Percentiles rank a stretch among this genome's conserved stretches.
Evolutionary conservation across 2,888 invertebrate genomes (phyloP).

Genomic region (Andrena bicolor): DNA sequence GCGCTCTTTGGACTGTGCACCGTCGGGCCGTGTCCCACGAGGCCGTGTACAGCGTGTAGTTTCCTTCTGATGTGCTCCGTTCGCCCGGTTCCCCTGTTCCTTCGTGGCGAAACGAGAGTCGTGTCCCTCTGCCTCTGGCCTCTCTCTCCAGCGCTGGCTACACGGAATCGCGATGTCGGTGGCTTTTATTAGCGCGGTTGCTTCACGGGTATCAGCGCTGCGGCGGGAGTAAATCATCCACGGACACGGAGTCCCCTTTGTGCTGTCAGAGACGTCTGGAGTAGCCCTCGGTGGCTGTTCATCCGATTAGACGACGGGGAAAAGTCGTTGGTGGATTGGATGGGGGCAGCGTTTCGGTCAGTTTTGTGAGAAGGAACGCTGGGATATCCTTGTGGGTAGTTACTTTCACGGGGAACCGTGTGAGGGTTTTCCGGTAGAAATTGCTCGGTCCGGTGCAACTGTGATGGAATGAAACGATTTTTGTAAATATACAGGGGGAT

Average conservation of each 20-base stretch:
- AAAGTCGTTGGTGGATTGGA: background rate
- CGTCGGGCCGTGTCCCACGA: background rate
- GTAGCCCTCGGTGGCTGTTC: slow-evolving; percentile 1
- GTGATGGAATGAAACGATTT: too few relatives aligned
- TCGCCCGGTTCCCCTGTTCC: background rate
- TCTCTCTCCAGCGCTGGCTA: too few relatives aligned
- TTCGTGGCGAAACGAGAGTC: slow-evolving; percentile 13
- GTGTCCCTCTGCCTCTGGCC: too few relatives aligned
- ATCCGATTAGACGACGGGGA: slow-evolving; percentile 23
- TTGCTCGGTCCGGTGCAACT: too few relatives aligned
- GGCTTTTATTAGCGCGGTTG: slow-evolving; percentile 42
- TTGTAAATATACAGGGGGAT: too few relatives aligned
- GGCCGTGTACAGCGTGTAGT: background rate
- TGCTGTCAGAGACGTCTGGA: slow-evolving; percentile 47
- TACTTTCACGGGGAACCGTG: too few relatives aligned
- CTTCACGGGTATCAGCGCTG: slow-evolving; percentile 29
- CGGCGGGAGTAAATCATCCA: slow-evolving; percentile 68
- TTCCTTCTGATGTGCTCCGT: background rate
- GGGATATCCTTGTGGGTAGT: too few relatives aligned
- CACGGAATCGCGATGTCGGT: slow-evolving; percentile 2
- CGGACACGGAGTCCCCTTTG: slow-evolving; percentile 65
- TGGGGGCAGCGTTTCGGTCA: background rate
- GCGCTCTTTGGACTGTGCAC: background rate
- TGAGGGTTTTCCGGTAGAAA: too few relatives aligned
- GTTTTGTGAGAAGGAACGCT: background rate